These are phyloP conservation scores for Dryomyza anilis DNA, from an alignment of 2,888 invertebrate species.

Conservation along the genomic window DNA sequence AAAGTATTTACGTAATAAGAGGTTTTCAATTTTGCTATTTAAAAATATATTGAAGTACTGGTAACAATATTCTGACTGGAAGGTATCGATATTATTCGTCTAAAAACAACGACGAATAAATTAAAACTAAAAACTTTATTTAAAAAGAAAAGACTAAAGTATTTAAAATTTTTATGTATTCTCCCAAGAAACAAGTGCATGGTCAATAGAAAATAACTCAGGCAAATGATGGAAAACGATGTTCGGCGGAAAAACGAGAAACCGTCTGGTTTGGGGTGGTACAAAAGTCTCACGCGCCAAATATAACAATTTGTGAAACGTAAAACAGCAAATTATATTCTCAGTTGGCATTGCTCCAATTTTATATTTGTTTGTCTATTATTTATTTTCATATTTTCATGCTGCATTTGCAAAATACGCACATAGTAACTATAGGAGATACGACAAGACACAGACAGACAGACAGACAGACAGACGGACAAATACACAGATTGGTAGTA, in stretches of 20 bases:
- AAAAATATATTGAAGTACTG: no score
- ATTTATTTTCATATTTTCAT: background rate
- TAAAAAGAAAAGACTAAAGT: no score
- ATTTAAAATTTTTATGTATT: no score
- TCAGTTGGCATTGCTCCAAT: slow-evolving; percentile 17
- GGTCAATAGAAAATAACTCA: slow-evolving; percentile 30
- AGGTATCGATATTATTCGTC: no score
- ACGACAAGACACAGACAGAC: background rate
- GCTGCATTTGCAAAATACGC: background rate
- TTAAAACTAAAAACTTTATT: no score
- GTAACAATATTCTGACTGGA: no score
- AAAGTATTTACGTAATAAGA: no score
- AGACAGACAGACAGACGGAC: background rate
- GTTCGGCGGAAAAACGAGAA: background rate
- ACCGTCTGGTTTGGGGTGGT: no score
- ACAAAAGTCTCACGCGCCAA: background rate
- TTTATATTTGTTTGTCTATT: background rate
- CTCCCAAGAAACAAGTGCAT: slow-evolving; percentile 35
- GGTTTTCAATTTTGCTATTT: no score
- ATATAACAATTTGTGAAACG: background rate
- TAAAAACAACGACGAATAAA: no score
- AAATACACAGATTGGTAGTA: background rate
- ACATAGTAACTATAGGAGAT: background rate
- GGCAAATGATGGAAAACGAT: slow-evolving; percentile 7
- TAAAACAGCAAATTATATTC: background rate